Evolutionary conservation across 1,140 invertebrate genomes (phyloP), one percentile per base, ranked within the genome.

Genomic region (Neotoxoptera formosana): DNA sequence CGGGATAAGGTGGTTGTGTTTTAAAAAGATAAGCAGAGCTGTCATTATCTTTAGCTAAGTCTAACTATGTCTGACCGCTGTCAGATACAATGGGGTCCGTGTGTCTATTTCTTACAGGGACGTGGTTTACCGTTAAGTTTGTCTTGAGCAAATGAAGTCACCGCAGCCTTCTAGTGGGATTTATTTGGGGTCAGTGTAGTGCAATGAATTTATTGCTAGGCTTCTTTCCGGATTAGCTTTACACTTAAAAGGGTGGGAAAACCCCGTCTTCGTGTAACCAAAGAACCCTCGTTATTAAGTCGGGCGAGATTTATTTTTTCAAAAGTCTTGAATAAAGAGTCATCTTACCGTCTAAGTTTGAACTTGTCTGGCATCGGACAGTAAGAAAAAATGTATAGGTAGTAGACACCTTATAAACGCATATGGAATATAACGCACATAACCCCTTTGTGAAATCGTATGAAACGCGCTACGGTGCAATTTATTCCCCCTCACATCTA

Each of bases 251-350:
- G 90, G 90, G 76, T 92, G 47, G 76, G 45, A 83, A 92, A 91
- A n/a, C 1, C 45, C 36, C 23, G 90, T 81, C 47, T 83, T 53
- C 47, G 11, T 48, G 91, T 83, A 83, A 92, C 91, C 91, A 36
- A 81, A 92, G 67, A 83, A 17, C 81, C 21, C 48, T 36, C 90
- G 53, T 91, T 83, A 36, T 92, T 48, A 92, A 92, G 67, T 56
- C 81, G 48, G 48, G 30, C 4, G 34, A 86, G 91, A 93, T 93
- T 93, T 93, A 86, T 93, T 93, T 93, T 84, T 84, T 41, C 91
- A 53, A 56, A 53, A 21, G 45, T 48, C 67, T 91, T 76, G 53
- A 76, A 45, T 76, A 48, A 34, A 36, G 90, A 83, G 30, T 91
- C 47, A 83, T 48, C 47, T 81, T 83, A 91, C 90, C 21, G 67